Conservation (phyloP, 2,113 vertebrate genomes). For the Felis chaus region DNA sequence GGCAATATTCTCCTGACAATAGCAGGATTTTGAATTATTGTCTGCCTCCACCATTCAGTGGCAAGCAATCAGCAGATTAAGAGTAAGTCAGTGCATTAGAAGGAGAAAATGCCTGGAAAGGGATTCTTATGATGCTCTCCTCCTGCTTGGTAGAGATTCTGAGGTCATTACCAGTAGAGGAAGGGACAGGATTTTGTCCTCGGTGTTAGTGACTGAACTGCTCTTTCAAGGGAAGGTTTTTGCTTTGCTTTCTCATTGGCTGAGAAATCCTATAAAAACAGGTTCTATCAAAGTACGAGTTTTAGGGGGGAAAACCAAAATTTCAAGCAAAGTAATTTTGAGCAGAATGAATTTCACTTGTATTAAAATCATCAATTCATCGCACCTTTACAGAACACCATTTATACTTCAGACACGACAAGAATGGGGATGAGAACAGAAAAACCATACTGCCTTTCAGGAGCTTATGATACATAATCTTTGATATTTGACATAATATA, state of each 20-base stretch:
- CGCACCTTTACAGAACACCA: neutral
- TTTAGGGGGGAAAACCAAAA: neutral
- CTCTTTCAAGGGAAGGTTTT: neutral
- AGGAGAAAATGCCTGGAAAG: neutral
- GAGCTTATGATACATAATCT: neutral
- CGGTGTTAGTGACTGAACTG: neutral
- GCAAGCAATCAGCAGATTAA: neutral
- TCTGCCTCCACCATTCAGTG: fast-evolving
- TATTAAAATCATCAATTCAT: neutral
- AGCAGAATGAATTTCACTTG: neutral
- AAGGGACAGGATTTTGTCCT: neutral
- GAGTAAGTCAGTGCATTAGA: fast-evolving
- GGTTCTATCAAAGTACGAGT: neutral
- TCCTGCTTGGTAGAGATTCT: neutral
- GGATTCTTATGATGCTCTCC: neutral
- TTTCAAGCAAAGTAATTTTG: constrained; percentile 2
- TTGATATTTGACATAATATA: neutral
- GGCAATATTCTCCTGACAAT: neutral
- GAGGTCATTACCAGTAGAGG: neutral
- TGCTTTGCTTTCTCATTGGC: neutral
- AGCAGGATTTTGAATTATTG: neutral
- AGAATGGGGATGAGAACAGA: neutral
- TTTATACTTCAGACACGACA: neutral
- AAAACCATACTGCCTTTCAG: neutral
- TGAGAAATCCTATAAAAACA: neutral